These are phyloP conservation scores for Bellardia pandia DNA, from an alignment of 2,888 invertebrate species.

Conservation along the genomic window DNA sequence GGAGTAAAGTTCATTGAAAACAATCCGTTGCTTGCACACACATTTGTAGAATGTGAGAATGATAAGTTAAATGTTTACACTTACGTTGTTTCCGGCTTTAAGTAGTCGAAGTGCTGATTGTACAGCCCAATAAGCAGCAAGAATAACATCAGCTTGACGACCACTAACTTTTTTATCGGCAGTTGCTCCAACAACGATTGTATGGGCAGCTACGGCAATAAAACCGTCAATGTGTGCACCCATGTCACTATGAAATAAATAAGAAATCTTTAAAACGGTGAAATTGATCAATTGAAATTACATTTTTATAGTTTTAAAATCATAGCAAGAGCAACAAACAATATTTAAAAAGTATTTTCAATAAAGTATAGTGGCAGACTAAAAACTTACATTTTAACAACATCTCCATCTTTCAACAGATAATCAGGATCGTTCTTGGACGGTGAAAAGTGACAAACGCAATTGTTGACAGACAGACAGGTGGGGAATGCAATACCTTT, in stretches of 20 bases:
- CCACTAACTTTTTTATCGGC: slow-evolving; percentile 91
- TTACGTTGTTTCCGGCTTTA: slow-evolving; percentile 95
- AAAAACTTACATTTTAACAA: slow-evolving; percentile 96
- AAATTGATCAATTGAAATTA: slow-evolving; percentile 17
- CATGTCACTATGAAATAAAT: slow-evolving; percentile 89
- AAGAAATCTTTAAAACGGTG: slow-evolving; percentile 39
- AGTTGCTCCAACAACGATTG: slow-evolving; percentile 93
- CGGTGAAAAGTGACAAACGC: slow-evolving; percentile 99
- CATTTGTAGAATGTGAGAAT: too few relatives aligned
- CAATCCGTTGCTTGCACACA: slow-evolving; percentile 73
- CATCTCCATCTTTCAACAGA: slow-evolving; percentile 94
- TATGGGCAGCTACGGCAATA: slow-evolving; percentile 98
- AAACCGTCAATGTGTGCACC: slow-evolving; percentile 99
- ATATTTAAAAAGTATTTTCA: background rate
- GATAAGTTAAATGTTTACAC: slow-evolving; percentile 64
- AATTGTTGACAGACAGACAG: slow-evolving; percentile 99
- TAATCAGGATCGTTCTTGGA: slow-evolving; percentile 96
- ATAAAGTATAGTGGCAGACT: background rate
- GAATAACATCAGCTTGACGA: slow-evolving; percentile 95
- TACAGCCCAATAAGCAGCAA: slow-evolving; percentile 97
- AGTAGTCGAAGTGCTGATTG: slow-evolving; percentile 97
- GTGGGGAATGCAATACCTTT: slow-evolving; percentile 99
- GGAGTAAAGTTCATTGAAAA: slow-evolving; percentile 39
- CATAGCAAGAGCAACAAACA: background rate
- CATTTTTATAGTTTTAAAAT: background rate